Base-by-base conservation (phyloP, 1,140 invertebrate species). In the Lasioglossum albipes region DNA sequence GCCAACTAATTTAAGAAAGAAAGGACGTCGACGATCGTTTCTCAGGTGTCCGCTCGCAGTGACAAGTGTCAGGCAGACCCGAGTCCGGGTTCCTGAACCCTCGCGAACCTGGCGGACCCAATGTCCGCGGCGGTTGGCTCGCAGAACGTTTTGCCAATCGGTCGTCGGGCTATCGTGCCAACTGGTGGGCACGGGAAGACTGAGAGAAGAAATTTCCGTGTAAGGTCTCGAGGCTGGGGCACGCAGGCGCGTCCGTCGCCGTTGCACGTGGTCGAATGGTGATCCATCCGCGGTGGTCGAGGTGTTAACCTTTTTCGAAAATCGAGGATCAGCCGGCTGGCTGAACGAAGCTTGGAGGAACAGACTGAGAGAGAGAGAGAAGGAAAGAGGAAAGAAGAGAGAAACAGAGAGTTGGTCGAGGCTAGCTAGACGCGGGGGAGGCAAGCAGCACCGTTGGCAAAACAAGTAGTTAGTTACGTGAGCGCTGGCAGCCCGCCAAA, bases 391-490 rank as follows among this genome's bases (percentile, higher is more conserved):
- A 7, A 59, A 9, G n/a, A 20, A 59, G 57, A 59, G 20, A n/a
- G 57, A n/a, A n/a, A n/a, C 20, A n/a, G 57, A n/a, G 7, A 65
- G 36, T 36, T 36, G 36, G 72, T 45, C 54, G 62, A 65, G n/a
- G 16, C 16, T 10, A 49, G 10, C 4, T 52, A 52, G 49, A 3
- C 12, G 49, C 12, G 75, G 72, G 52, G 79, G 73, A 76, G 79
- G 66, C 22, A 59, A 7, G 57, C 20, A 62, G 79, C 59, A 73
- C 77, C 76, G 85, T 82, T 87, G 85, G 85, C 84, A 87, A 87
- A 87, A 87, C 85, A 87, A 86, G 85, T 86, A 86, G 85, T 83
- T 79, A 83, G 81, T 87, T 87, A 87, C 85, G 85, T 86, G 85
- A 86, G 85, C 77, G 49, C 84, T 87, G 85, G 85, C 85, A 66